Conservation (phyloP, 2,113 vertebrate species). For the Colistium nudipinnis region DNA sequence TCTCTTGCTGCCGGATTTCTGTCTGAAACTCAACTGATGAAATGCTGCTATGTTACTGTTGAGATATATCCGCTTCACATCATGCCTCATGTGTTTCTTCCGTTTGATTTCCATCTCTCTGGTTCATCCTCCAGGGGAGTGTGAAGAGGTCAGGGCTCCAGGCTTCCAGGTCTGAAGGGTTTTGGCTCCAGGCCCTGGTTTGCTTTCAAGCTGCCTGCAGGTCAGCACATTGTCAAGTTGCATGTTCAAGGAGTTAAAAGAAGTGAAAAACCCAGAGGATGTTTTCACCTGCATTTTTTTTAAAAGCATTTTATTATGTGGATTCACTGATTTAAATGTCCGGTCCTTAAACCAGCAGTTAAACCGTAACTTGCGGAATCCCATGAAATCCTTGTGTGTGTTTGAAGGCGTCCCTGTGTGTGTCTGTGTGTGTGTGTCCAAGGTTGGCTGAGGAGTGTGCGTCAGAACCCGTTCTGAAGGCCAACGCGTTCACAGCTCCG, state of each 20-base stretch:
- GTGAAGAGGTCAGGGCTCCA: constrained; percentile 46
- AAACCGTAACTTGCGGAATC: too few relatives aligned
- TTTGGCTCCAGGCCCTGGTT: constrained; percentile 85
- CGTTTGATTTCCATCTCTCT: neutral
- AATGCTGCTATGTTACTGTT: neutral
- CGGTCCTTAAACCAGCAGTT: too few relatives aligned
- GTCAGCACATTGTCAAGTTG: constrained; percentile 72
- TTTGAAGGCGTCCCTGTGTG: too few relatives aligned
- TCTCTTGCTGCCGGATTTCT: neutral
- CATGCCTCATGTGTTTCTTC: neutral
- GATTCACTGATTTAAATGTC: neutral
- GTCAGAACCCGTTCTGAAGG: constrained; percentile 83
- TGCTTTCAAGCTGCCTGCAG: constrained; percentile 91
- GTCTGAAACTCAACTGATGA: neutral
- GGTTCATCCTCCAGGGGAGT: constrained; percentile 36
- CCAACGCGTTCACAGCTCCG: constrained; percentile 90
- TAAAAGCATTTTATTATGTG: too few relatives aligned
- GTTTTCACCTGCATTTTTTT: too few relatives aligned
- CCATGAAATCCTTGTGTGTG: too few relatives aligned
- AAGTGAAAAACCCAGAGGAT: neutral
- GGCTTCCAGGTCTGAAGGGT: constrained; percentile 68
- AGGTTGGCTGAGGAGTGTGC: constrained; percentile 90
- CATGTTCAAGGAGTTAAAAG: constrained; percentile 8
- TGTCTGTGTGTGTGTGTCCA: neutral
- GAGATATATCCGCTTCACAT: neutral